Conservation (phyloP, 2,797 vertebrate genomes). For the Takifugu ocellatus region DNA sequence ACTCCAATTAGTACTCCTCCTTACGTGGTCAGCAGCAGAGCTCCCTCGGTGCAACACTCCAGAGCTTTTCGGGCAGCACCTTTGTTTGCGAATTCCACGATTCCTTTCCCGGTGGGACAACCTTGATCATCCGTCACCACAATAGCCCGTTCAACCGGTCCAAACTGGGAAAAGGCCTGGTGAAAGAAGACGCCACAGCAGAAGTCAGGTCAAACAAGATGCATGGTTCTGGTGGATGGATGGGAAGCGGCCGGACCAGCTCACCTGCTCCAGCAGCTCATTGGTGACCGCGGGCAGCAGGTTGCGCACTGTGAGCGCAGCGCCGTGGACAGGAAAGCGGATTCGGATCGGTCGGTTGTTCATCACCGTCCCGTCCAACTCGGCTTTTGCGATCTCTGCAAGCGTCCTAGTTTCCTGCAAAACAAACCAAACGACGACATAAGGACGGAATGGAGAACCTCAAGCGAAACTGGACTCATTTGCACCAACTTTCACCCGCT, state of each 20-base stretch:
- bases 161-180: conserved; percentile 90
- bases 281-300: conserved; percentile 93
- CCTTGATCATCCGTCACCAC: conserved; percentile 94
- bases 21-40: conserved; percentile 94
- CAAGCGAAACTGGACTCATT: too few species aligned
- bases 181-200: not conserved
- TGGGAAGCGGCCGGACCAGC: not conserved
- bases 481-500: not conserved
- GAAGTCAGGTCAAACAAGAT: not conserved
- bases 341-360: conserved; percentile 89
- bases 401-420: conserved; percentile 91
- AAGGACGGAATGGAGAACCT: too few species aligned
- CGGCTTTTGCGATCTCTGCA: conserved; percentile 95
- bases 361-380: conserved; percentile 89
- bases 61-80: conserved; percentile 91
- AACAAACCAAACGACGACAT: conserved; percentile 4
- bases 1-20: conserved; percentile 34
- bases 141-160: conserved; percentile 89
- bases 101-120: conserved; percentile 89
- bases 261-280: conserved; percentile 90
- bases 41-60: conserved; percentile 92
- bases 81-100: conserved; percentile 95
- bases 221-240: too few species aligned
- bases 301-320: conserved; percentile 90
- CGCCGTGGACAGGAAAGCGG: conserved; percentile 90